Base-by-base conservation (phyloP, 2,888 invertebrate genomes). In the Drosophila macrospina region DNA sequence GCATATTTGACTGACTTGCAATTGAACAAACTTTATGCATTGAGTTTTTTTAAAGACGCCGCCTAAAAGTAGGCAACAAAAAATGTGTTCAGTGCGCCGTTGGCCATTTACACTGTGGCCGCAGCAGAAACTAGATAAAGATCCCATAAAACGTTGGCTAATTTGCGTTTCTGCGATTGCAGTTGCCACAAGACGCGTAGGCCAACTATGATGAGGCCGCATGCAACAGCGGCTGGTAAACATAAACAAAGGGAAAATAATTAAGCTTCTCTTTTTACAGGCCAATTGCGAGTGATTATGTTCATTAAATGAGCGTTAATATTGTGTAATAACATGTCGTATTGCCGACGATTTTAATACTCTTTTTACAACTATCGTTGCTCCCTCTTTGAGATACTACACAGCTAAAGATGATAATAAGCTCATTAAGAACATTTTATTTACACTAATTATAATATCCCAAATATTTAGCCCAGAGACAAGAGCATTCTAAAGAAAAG, bases 51-150 rank as follows among this genome's bases (percentile, higher is more conserved):
- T 5, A 13, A 4, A 30, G 1, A 10, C 0, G 11, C 51, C 13
- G 85, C 84, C 84, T 74, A 54, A 84, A 83, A 84, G 83, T 84
- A 84, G 78, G 80, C 84, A 82, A 65, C 50, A 24, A 0, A 47
- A 60, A 64, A 4, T 10, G n/a, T 30, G 6, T 5, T 45, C 47
- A 16, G 8, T 44, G 32, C 7, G n/a, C 13, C 1, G 11, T 20
- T 1, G 13, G 39, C 6, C 2, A 8, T 28, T 34, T 20, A 20
- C 20, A 20, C 3, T 20, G 3, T 3, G 4, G n/a, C 28, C 16
- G 36, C 30, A 44, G 32, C 30, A 42, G 41, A 61, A 30, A 16
- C 36, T 42, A 34, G 15, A 36, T 55, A 24, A 71, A 39, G 36
- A 71, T 56, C 26, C 55, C 16, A 60, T 41, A 34, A 60, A 51